Conservation (phyloP, 92 coral and sea anemone species). For the Epizoanthus illoricatus region DNA sequence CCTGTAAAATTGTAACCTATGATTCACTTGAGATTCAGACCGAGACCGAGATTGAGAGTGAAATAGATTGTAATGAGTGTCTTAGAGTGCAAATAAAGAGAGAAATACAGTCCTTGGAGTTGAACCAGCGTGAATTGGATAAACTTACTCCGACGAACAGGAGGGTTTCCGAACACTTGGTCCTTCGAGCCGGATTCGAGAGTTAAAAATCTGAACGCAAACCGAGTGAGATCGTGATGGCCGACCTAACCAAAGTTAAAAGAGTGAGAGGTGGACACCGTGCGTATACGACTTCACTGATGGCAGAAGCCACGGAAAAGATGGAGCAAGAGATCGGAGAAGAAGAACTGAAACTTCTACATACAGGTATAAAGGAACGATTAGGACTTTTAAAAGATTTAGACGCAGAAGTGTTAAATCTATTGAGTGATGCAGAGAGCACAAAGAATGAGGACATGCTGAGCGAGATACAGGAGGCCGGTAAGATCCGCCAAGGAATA, state of each 20-base stretch:
- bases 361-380: constrained; percentile 26
- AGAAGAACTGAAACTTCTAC: constrained; percentile 15
- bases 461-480: constrained; percentile 9
- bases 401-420: background rate
- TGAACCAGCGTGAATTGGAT: no score
- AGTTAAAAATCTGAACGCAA: no score
- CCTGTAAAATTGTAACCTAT: no score
- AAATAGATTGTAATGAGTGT: no score
- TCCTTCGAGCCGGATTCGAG: constrained; percentile 2
- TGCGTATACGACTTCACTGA: constrained; percentile 12
- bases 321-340: constrained; percentile 6
- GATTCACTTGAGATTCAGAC: no score
- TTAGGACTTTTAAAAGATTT: constrained; percentile 16
- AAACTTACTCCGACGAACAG: no score
- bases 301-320: constrained; percentile 12
- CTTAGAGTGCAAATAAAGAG: no score
- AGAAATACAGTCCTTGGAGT: no score
- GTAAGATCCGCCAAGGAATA: constrained; percentile 11
- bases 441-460: constrained; percentile 17
- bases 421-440: background rate
- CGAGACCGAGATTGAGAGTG: no score
- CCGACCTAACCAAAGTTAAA: background rate
- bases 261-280: constrained; percentile 19
- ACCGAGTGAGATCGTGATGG: background rate
- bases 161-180: constrained; percentile 25